phyloP scores from a whole-genome alignment of 2,797 vertebrate species.

The Sebastes steindachneri region DNA sequence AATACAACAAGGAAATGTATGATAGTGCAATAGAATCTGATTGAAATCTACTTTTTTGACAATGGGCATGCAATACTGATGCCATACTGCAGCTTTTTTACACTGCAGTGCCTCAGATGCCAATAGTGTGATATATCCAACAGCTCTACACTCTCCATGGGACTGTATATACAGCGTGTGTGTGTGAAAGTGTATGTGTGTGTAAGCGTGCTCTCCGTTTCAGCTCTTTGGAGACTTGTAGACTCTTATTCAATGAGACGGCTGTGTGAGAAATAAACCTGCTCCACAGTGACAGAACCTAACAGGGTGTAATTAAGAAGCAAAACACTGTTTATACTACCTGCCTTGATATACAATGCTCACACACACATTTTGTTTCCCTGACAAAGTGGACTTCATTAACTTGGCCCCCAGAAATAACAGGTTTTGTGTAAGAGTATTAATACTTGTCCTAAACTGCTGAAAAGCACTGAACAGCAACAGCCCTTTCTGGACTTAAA shows the following conservation, averaged over 20 bases:
- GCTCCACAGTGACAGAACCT: constrained; percentile 17
- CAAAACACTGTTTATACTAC: constrained; percentile 21
- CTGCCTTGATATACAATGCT: constrained; percentile 20
- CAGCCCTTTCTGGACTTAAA: neutral
- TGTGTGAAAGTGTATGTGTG: neutral
- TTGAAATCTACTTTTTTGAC: neutral
- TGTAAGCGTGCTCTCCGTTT: neutral
- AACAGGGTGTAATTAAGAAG: constrained; percentile 41
- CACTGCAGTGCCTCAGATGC: constrained; percentile 21
- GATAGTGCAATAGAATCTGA: neutral
- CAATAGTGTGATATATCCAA: neutral
- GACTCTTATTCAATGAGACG: constrained; percentile 31
- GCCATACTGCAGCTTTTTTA: constrained; percentile 14
- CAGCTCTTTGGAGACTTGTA: neutral
- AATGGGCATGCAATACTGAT: neutral
- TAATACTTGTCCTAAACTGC: neutral
- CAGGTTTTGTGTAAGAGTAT: neutral
- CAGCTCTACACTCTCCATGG: neutral
- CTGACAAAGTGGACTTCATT: neutral
- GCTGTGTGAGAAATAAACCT: constrained; percentile 14
- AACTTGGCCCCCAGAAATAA: constrained; percentile 8
- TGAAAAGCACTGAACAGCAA: neutral
- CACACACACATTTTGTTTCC: neutral
- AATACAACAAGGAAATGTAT: neutral
- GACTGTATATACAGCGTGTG: neutral